phyloP scores from a whole-genome alignment of 2,797 vertebrate species.

The Rhinichthys osculus region DNA sequence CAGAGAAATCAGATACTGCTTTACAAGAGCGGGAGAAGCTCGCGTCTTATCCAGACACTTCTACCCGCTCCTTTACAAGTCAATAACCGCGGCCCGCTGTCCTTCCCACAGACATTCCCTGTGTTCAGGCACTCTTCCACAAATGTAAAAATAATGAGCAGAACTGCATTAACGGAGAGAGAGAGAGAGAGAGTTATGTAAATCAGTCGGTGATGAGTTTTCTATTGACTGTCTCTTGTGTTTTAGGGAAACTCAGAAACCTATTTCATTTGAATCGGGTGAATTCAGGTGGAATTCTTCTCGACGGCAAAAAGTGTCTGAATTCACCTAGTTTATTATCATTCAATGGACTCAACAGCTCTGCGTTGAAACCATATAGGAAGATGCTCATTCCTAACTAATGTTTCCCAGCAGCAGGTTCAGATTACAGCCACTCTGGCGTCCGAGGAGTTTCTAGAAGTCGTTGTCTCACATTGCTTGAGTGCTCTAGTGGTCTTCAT shows the following conservation, averaged over 20 bases:
- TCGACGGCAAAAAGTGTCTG: constrained; percentile 10
- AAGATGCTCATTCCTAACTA: constrained; percentile 73
- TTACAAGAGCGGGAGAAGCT: constrained; percentile 78
- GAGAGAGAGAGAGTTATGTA: constrained; percentile 71
- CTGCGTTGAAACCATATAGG: constrained; percentile 44
- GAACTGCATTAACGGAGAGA: constrained; percentile 70
- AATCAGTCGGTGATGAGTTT: constrained; percentile 74
- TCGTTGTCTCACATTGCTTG: constrained; percentile 55
- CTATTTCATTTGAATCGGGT: constrained; percentile 71
- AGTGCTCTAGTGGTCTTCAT: constrained; percentile 3
- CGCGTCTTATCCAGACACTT: constrained; percentile 80
- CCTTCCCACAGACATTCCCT: constrained; percentile 73
- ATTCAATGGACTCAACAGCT: no score
- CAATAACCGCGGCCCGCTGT: constrained; percentile 78
- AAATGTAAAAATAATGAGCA: constrained; percentile 73
- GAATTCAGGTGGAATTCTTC: background rate
- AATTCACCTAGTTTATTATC: background rate
- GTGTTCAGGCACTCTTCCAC: constrained; percentile 43
- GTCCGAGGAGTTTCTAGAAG: constrained; percentile 58
- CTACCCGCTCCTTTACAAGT: constrained; percentile 79
- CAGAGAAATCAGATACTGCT: constrained; percentile 86
- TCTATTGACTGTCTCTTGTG: constrained; percentile 69
- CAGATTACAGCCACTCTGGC: constrained; percentile 69
- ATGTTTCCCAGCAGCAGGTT: constrained; percentile 69
- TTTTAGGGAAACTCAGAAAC: constrained; percentile 76